These are phyloP conservation scores for Exephanes ischioxanthus DNA, from an alignment of 2,888 invertebrate genomes.

Conservation along the genomic window DNA sequence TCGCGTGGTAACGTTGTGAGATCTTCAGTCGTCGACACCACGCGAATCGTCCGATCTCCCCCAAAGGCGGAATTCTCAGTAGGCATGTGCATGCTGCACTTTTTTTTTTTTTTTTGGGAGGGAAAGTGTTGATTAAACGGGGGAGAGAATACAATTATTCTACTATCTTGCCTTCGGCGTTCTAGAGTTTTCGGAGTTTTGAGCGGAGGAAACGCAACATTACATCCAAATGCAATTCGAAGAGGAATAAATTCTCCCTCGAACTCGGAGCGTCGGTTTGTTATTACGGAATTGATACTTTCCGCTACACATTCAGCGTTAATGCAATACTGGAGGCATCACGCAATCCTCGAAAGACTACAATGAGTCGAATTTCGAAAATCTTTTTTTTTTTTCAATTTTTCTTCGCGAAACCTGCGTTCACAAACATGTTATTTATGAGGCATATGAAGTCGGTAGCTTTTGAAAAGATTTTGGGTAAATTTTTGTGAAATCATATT, in stretches of 20 bases:
- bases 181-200: slow-evolving; percentile 8
- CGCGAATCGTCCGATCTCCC: slow-evolving; percentile 49
- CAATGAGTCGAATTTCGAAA: neutral
- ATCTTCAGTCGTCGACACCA: slow-evolving; percentile 32
- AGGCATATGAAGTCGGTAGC: neutral
- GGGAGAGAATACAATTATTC: slow-evolving; percentile 9
- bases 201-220: neutral
- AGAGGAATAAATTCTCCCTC: slow-evolving; percentile 4
- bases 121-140: slow-evolving; percentile 55
- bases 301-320: slow-evolving; percentile 1
- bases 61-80: slow-evolving; percentile 49
- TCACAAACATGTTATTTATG: neutral
- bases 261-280: neutral
- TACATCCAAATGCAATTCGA: slow-evolving; percentile 2
- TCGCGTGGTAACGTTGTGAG: slow-evolving; percentile 54
- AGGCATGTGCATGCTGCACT: slow-evolving; percentile 52
- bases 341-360: slow-evolving; percentile 5
- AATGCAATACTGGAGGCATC: neutral
- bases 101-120: neutral
- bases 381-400: neutral
- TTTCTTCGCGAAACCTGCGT: neutral
- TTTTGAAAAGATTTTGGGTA: neutral
- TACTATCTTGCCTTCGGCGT: neutral
- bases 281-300: slow-evolving; percentile 10
- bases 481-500: neutral